phyloP scores from a whole-genome alignment of 2,888 invertebrate species.

The Chironomus tentans region DNA sequence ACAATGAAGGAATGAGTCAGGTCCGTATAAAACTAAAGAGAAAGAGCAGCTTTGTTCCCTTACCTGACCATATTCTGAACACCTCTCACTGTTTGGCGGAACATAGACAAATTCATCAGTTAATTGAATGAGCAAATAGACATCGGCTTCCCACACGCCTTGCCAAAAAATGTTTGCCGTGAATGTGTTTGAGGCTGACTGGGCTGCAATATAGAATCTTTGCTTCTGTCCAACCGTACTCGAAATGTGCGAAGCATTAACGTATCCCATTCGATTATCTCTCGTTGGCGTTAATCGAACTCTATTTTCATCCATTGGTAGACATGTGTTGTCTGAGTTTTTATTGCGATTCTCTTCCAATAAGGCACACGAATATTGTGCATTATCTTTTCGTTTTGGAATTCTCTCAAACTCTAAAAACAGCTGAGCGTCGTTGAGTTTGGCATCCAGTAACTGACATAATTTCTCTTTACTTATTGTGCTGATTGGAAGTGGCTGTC shows the following conservation, averaged over 20 bases:
- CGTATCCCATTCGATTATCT: slow-evolving; percentile 78
- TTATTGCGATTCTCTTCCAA: slow-evolving; percentile 55
- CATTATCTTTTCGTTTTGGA: slow-evolving; percentile 60
- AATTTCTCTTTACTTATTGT: slow-evolving; percentile 66
- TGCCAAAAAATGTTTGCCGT: slow-evolving; percentile 66
- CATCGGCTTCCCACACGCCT: slow-evolving; percentile 82
- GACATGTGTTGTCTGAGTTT: slow-evolving; percentile 48
- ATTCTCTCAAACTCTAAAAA: slow-evolving; percentile 81
- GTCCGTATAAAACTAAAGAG: not conserved
- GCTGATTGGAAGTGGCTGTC: slow-evolving; percentile 62
- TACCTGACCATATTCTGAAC: slow-evolving; percentile 58
- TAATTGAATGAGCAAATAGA: slow-evolving; percentile 69
- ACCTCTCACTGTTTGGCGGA: slow-evolving; percentile 49
- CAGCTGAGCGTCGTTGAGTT: slow-evolving; percentile 63
- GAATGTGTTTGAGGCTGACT: slow-evolving; percentile 38
- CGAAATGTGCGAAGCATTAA: slow-evolving; percentile 89
- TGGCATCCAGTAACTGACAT: slow-evolving; percentile 57
- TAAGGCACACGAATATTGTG: slow-evolving; percentile 62
- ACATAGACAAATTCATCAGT: slow-evolving; percentile 57
- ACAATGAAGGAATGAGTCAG: not conserved
- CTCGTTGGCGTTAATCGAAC: slow-evolving; percentile 73
- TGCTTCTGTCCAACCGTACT: slow-evolving; percentile 74
- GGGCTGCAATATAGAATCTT: slow-evolving; percentile 69
- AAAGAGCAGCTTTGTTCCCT: slow-evolving; percentile 23
- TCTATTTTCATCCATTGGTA: slow-evolving; percentile 87